Percentiles rank a stretch among this genome's conserved stretches.
Evolutionary conservation across 2,888 invertebrate genomes (phyloP).

Genomic region (Nycteola revayana): DNA sequence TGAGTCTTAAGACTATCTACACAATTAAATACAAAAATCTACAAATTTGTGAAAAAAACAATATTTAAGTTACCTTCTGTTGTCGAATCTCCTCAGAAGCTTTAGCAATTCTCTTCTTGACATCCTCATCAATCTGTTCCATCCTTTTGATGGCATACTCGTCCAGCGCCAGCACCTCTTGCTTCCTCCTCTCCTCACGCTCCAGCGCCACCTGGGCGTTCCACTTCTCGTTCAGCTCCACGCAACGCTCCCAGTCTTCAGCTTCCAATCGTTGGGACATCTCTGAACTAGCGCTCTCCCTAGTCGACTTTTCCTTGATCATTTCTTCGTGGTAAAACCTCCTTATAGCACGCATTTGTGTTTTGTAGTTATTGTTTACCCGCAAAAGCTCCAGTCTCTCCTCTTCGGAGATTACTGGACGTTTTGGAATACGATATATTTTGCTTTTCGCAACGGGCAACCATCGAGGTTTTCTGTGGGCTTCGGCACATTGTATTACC

Average conservation of each 20-base stretch:
- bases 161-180: slow-evolving; percentile 70
- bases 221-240: slow-evolving; percentile 86
- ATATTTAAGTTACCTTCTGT: slow-evolving; percentile 52
- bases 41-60: not conserved
- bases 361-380: slow-evolving; percentile 87
- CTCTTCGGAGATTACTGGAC: slow-evolving; percentile 81
- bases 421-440: slow-evolving; percentile 86
- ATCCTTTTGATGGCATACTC: slow-evolving; percentile 69
- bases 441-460: slow-evolving; percentile 90
- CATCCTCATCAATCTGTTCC: slow-evolving; percentile 57
- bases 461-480: slow-evolving; percentile 89
- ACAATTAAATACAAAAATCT: not conserved
- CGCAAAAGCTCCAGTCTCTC: slow-evolving; percentile 85
- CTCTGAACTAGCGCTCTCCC: slow-evolving; percentile 78
- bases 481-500: slow-evolving; percentile 57
- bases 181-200: slow-evolving; percentile 81
- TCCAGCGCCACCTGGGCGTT: slow-evolving; percentile 83
- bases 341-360: slow-evolving; percentile 81
- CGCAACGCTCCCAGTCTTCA: slow-evolving; percentile 84
- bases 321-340: slow-evolving; percentile 79
- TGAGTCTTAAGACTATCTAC: no score
- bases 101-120: slow-evolving; percentile 52
- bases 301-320: slow-evolving; percentile 69
- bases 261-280: slow-evolving; percentile 81
- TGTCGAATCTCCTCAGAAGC: slow-evolving; percentile 75